Conservation (phyloP, 2,113 vertebrate species). For the Scomber japonicus region DNA sequence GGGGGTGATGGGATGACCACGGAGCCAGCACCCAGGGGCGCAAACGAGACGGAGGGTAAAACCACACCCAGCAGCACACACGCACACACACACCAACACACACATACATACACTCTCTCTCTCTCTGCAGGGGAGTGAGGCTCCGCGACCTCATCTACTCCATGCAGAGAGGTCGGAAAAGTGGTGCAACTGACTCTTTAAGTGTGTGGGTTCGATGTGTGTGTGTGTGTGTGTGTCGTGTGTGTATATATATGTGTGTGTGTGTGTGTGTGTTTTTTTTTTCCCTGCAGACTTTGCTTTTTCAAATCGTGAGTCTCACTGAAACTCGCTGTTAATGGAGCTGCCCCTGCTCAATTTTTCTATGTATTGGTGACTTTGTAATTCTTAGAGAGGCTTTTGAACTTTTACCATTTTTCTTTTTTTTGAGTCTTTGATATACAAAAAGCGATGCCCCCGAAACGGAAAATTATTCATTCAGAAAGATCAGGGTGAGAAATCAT, state of each 20-base stretch:
- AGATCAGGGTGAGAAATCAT: conserved; percentile 57
- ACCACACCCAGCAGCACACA: conserved; percentile 50
- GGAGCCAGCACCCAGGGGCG: conserved; percentile 20
- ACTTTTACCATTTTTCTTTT: conserved; percentile 48
- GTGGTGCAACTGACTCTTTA: conserved; percentile 67
- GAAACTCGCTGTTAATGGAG: conserved; percentile 30
- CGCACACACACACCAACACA: background rate
- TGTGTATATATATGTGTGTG: conserved; percentile 15
- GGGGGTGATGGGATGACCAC: conserved; percentile 54
- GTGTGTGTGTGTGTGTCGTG: background rate
- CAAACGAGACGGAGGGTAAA: conserved; percentile 26
- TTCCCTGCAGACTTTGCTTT: conserved; percentile 1
- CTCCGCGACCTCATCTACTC: conserved; percentile 26
- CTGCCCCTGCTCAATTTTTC: conserved; percentile 50
- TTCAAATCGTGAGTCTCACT: conserved; percentile 9
- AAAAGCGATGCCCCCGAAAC: conserved; percentile 27
- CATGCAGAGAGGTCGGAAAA: conserved; percentile 64
- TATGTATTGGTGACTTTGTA: conserved; percentile 50
- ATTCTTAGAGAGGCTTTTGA: conserved; percentile 83
- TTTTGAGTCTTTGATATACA: conserved; percentile 1
- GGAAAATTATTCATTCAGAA: conserved; percentile 79
- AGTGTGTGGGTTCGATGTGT: conserved; percentile 43
- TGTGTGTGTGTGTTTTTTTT: conserved; percentile 23
- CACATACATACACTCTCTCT: background rate
- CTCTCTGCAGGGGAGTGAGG: conserved; percentile 1